phyloP scores from a whole-genome alignment of 1,140 invertebrate genomes.

The Drosophila sulfurigaster region DNA sequence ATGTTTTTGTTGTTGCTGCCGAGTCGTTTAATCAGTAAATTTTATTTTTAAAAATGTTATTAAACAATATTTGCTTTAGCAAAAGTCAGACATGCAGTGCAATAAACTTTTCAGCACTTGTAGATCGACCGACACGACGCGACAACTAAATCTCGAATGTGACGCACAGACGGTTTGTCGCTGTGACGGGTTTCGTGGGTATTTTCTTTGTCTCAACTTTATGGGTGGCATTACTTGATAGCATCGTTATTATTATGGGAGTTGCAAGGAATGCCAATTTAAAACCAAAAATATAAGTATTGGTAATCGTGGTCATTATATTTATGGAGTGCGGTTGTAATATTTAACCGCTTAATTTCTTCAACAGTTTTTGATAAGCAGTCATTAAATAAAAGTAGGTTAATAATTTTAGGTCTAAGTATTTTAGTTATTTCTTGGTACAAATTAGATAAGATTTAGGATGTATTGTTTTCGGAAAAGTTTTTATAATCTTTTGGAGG shows the following conservation, averaged over 20 bases:
- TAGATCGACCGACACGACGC: constrained; percentile 34
- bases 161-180: constrained; percentile 10
- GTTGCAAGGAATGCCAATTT: neutral
- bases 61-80: constrained; percentile 80
- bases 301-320: neutral
- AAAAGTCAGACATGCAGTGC: constrained; percentile 72
- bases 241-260: constrained; percentile 40
- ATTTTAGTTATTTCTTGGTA: too few relatives aligned
- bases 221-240: constrained; percentile 45
- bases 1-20: constrained; percentile 25
- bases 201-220: constrained; percentile 50
- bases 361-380: too few relatives aligned
- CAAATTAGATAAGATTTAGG: too few relatives aligned
- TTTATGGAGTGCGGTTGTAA: neutral
- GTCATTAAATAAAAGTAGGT: too few relatives aligned
- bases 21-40: constrained; percentile 74
- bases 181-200: constrained; percentile 15
- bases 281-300: neutral
- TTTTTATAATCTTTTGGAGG: too few relatives aligned
- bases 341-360: neutral
- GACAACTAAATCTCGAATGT: constrained; percentile 30
- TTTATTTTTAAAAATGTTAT: constrained; percentile 82
- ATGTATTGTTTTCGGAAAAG: too few relatives aligned
- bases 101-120: constrained; percentile 81
- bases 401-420: too few relatives aligned